A percentile compares a stretch with the other conserved stretches of the same genome.
These are phyloP conservation scores for Arenaria interpres DNA, from an alignment of 2,113 vertebrate species.

Conservation along the genomic window DNA sequence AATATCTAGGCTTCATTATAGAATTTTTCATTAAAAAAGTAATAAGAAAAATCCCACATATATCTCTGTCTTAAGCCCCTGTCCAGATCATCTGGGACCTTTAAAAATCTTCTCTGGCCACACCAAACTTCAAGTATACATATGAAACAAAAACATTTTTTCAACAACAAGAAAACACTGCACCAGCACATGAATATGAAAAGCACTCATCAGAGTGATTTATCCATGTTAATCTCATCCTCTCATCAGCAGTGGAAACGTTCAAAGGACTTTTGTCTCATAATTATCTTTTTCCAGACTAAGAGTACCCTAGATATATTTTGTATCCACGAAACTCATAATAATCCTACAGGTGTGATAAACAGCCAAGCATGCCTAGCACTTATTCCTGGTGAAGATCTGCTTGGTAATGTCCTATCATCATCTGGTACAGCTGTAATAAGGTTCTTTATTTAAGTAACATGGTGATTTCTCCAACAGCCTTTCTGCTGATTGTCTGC, in stretches of 20 bases:
- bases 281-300: not conserved
- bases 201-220: not conserved
- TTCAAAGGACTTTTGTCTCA: not conserved
- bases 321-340: not conserved
- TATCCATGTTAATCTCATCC: not conserved
- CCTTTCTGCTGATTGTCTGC: not conserved
- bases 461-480: not conserved
- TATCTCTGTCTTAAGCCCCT: not conserved
- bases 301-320: not conserved
- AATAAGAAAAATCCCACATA: accelerated
- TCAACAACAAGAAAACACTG: not conserved
- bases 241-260: not conserved
- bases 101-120: not conserved
- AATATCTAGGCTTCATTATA: not conserved
- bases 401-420: not conserved
- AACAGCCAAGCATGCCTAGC: not conserved
- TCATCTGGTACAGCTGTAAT: not conserved
- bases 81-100: not conserved
- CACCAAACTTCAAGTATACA: not conserved
- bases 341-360: not conserved
- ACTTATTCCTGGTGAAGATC: not conserved
- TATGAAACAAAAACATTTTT: not conserved
- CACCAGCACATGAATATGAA: not conserved
- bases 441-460: not conserved
- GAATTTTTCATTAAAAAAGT: not conserved